A percentile compares a stretch with the other conserved stretches of the same genome.
These are phyloP conservation scores for Poecile montanus DNA, from an alignment of 2,797 vertebrate genomes.

Conservation along the genomic window DNA sequence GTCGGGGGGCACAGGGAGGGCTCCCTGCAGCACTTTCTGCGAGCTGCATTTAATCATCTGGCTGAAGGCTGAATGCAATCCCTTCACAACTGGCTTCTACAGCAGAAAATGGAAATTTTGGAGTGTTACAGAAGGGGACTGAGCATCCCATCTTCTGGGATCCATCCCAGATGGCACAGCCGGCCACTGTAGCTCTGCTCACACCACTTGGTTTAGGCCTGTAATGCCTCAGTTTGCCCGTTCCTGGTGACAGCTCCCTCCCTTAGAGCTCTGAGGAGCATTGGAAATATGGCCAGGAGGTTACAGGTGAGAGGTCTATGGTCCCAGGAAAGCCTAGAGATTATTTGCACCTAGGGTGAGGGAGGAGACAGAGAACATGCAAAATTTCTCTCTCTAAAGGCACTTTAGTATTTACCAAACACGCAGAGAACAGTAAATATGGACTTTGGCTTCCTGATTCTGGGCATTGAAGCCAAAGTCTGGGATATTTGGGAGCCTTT, in stretches of 20 bases:
- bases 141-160: neutral
- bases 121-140: neutral
- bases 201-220: neutral
- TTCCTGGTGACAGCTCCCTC: neutral
- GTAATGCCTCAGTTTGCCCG: neutral
- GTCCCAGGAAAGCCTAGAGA: neutral
- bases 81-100: neutral
- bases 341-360: neutral
- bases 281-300: neutral
- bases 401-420: neutral
- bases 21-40: neutral
- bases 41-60: neutral
- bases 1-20: neutral
- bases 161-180: neutral
- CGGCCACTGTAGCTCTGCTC: neutral
- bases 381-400: neutral
- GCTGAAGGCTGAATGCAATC: neutral
- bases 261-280: neutral
- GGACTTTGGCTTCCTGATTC: neutral
- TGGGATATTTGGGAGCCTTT: neutral
- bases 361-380: neutral
- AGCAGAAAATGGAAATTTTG: neutral
- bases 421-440: neutral
- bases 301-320: neutral
- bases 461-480: neutral